phyloP scores from a whole-genome alignment of 2,888 invertebrate species.

The Ditylenchus weischeri region DNA sequence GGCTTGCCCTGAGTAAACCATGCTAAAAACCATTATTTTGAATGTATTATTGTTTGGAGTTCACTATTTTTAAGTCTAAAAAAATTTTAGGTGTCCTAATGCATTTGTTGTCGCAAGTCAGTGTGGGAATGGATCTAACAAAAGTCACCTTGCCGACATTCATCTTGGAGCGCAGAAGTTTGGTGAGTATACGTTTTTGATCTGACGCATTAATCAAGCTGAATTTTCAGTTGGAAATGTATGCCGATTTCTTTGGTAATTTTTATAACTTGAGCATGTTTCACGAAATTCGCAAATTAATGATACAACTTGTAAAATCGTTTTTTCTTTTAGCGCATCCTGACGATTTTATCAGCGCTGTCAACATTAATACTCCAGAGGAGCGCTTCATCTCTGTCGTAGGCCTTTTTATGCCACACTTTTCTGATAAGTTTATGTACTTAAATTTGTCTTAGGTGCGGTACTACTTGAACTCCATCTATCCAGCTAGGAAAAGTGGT shows the following conservation, averaged over 20 bases:
- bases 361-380: slow-evolving; percentile 61
- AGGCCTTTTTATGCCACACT: background rate
- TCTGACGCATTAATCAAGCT: no score
- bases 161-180: slow-evolving; percentile 81
- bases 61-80: no score
- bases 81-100: slow-evolving; percentile 70
- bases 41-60: no score
- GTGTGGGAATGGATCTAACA: slow-evolving; percentile 99
- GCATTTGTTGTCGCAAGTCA: slow-evolving; percentile 92
- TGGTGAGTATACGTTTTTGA: no score
- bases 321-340: slow-evolving; percentile 75
- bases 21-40: no score
- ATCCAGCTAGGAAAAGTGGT: slow-evolving; percentile 91
- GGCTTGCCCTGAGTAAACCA: no score
- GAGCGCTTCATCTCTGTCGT: slow-evolving; percentile 47
- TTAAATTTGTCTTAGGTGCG: slow-evolving; percentile 66
- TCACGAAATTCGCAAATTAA: background rate
- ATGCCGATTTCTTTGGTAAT: slow-evolving; percentile 85
- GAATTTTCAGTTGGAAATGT: slow-evolving; percentile 91
- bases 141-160: slow-evolving; percentile 97
- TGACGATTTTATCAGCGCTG: slow-evolving; percentile 80
- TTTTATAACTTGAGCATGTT: background rate
- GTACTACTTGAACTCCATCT: slow-evolving; percentile 97
- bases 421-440: slow-evolving; percentile 70
- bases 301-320: background rate